Conservation (phyloP, 2,797 vertebrate species). For the Gallinago stenura region DNA sequence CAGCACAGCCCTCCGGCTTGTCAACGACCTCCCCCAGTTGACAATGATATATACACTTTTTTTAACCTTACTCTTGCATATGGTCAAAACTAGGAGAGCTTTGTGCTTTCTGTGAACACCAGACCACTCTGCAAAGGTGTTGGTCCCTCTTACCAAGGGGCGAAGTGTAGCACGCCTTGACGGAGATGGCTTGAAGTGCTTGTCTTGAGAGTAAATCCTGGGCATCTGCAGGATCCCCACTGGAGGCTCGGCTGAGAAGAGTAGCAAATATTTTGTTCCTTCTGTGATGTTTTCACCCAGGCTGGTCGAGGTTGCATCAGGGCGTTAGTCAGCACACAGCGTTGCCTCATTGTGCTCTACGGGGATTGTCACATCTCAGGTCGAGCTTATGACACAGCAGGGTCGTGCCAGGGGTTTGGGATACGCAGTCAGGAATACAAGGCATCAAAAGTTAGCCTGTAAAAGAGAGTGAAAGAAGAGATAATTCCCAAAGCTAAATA, state of each 20-base stretch:
- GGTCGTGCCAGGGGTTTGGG: background rate
- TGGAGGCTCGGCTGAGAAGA: background rate
- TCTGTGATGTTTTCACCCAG: background rate
- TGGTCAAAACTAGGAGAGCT: background rate
- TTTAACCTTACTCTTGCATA: background rate
- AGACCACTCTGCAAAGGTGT: background rate
- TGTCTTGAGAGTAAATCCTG: background rate
- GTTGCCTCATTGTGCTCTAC: background rate
- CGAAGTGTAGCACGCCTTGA: background rate
- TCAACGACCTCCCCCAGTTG: background rate
- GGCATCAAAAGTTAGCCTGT: background rate
- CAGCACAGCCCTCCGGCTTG: too few species aligned
- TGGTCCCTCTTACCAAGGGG: background rate
- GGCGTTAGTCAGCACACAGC: background rate
- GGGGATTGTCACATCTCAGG: background rate
- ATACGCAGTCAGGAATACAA: background rate
- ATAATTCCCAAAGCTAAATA: background rate
- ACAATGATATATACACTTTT: background rate
- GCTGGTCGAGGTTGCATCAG: background rate
- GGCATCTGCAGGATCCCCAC: background rate
- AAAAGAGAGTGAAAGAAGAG: background rate
- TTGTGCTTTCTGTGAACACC: background rate
- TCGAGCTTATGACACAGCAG: background rate
- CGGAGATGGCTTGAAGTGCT: background rate
- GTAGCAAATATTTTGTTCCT: background rate